Percentiles rank a stretch among this genome's conserved stretches.
Conservation (phyloP, 2,113 vertebrate genomes). For the Polypterus senegalus region DNA sequence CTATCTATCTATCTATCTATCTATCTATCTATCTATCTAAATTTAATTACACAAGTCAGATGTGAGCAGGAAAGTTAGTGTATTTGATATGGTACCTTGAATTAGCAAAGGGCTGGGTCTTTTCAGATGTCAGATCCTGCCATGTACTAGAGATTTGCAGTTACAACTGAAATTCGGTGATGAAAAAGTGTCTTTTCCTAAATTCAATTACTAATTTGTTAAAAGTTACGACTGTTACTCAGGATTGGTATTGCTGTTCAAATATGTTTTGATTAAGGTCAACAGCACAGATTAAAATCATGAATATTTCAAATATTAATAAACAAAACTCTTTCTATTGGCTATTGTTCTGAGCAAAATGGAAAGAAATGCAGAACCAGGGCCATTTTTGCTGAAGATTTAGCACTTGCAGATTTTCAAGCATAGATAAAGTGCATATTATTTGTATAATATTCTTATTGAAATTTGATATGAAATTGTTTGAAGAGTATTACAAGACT, state of each 20-base stretch:
- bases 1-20: no score
- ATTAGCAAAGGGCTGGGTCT: no score
- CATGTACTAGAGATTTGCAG: no score
- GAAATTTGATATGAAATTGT: background rate
- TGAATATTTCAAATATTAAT: slow-evolving; percentile 6
- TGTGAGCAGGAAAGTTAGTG: no score
- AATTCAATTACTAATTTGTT: slow-evolving; percentile 5
- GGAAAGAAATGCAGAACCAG: background rate
- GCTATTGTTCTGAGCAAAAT: background rate
- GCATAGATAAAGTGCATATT: background rate
- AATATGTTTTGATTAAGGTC: slow-evolving; percentile 16
- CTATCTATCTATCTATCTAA: no score
- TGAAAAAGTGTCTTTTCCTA: no score
- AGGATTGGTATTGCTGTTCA: slow-evolving; percentile 8
- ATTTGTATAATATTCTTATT: background rate
- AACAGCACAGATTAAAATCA: slow-evolving; percentile 13
- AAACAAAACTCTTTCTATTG: slow-evolving; percentile 11
- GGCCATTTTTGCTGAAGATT: background rate
- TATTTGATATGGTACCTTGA: no score
- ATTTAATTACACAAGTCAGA: no score
- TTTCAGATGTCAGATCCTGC: no score
- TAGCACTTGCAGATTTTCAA: background rate
- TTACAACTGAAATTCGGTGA: no score
- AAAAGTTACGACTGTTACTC: slow-evolving; percentile 6
- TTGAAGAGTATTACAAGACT: no score